Evolutionary conservation across 2,797 vertebrate species (phyloP).

Genomic region (Prionace glauca): DNA sequence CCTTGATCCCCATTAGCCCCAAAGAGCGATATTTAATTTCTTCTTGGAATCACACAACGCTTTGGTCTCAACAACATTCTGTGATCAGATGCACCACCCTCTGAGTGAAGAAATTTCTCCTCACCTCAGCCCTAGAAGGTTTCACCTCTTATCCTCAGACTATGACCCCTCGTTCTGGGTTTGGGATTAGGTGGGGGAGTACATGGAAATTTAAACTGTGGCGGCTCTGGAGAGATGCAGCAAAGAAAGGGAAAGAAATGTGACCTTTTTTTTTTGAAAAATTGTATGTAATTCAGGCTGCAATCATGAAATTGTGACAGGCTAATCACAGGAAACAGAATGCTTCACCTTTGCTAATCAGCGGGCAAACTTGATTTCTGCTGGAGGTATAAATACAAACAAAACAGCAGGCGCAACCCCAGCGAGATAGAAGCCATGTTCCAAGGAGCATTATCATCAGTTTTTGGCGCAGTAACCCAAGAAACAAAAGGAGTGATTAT

Average conservation of each 20-base stretch:
- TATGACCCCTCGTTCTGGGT: no score
- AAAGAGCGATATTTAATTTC: no score
- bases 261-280: not conserved
- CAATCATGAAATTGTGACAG: conserved; percentile 11
- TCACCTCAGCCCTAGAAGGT: no score
- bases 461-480: not conserved
- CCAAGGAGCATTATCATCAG: not conserved
- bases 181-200: not conserved
- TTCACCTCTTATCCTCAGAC: no score
- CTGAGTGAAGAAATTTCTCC: no score
- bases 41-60: no score
- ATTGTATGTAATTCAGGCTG: not conserved
- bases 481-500: not conserved
- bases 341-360: conserved; percentile 19
- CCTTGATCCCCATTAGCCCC: no score
- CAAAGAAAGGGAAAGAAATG: not conserved
- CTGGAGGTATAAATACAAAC: conserved; percentile 15
- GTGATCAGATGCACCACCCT: no score
- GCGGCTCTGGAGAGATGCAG: not conserved
- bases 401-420: not conserved
- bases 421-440: not conserved
- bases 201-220: not conserved
- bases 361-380: not conserved
- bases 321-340: conserved; percentile 4
- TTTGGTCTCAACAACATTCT: no score